These are phyloP conservation scores for Microcaecilia unicolor DNA, from an alignment of 2,797 vertebrate genomes.

Conservation along the genomic window DNA sequence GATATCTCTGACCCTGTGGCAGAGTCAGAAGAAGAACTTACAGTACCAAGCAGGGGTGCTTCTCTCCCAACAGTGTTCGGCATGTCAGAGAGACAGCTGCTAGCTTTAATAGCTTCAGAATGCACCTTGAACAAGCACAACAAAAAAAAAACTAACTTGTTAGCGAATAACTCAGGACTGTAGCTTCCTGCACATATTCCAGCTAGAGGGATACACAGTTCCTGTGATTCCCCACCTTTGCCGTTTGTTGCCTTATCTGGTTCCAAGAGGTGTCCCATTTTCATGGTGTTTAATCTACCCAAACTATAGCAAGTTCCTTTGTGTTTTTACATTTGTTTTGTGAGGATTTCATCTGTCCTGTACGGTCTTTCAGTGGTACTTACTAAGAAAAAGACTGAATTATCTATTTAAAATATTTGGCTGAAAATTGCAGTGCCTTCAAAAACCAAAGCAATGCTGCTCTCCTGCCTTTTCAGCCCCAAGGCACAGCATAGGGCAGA, in stretches of 20 bases:
- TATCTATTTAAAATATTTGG: too few relatives aligned
- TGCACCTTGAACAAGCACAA: not conserved
- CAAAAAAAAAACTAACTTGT: too few relatives aligned
- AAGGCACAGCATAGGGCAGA: too few relatives aligned
- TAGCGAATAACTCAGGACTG: not conserved
- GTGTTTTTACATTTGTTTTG: slow-evolving; percentile 25
- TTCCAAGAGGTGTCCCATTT: not conserved
- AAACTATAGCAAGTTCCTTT: slow-evolving; percentile 3
- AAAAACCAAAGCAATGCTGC: too few relatives aligned
- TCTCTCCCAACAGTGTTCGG: not conserved
- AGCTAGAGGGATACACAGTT: too few relatives aligned
- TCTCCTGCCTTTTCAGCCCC: too few relatives aligned
- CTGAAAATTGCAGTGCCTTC: too few relatives aligned
- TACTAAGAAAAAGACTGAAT: too few relatives aligned
- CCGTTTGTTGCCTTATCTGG: not conserved
- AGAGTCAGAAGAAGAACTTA: not conserved
- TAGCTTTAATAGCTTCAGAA: not conserved
- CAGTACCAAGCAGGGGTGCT: not conserved
- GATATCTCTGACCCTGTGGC: not conserved
- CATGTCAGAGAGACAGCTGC: too few relatives aligned
- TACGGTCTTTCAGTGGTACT: too few relatives aligned
- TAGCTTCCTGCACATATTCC: not conserved
- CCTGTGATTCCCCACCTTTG: not conserved
- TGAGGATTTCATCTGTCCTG: slow-evolving; percentile 1
- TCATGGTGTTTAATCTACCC: slow-evolving; percentile 6